Evolutionary conservation across 1,140 invertebrate genomes (phyloP).

Genomic region (Drosophila dunni): DNA sequence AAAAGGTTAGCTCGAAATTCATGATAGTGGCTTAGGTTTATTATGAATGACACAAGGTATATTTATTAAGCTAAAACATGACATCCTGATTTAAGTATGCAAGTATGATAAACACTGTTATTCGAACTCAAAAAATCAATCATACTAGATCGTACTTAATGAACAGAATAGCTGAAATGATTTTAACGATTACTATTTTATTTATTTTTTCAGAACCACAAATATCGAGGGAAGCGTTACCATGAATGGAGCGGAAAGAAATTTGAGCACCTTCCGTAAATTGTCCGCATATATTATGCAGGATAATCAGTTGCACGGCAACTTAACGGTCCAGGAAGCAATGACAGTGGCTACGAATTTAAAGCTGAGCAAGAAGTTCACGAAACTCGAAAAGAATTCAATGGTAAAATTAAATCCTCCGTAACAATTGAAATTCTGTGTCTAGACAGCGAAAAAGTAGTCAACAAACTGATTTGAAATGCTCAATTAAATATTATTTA

Average conservation of each 20-base stretch:
- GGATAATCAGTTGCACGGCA: constrained; percentile 97
- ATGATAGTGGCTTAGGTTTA: too few species aligned
- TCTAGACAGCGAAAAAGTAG: not conserved
- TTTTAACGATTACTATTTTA: not conserved
- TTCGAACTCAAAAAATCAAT: too few species aligned
- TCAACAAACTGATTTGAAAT: constrained; percentile 23
- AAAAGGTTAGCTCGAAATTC: too few species aligned
- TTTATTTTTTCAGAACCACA: constrained; percentile 86
- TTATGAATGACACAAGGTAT: too few species aligned
- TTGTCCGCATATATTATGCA: constrained; percentile 99
- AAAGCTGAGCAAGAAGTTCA: constrained; percentile 91
- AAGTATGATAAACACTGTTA: too few species aligned
- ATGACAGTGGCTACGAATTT: constrained; percentile 96
- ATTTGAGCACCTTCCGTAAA: constrained; percentile 95
- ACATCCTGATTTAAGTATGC: too few species aligned
- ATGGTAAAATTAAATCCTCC: constrained; percentile 88
- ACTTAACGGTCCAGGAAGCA: constrained; percentile 96
- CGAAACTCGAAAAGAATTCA: constrained; percentile 90
- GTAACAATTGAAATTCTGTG: not conserved
- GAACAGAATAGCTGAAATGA: not conserved
- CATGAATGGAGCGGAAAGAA: constrained; percentile 94
- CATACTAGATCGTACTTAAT: not conserved
- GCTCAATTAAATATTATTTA: constrained; percentile 23
- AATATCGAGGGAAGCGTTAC: constrained; percentile 92
- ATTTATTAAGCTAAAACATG: too few species aligned